Base-by-base conservation (phyloP, 1,140 invertebrate genomes). In the Neomicropteryx cornuta region DNA sequence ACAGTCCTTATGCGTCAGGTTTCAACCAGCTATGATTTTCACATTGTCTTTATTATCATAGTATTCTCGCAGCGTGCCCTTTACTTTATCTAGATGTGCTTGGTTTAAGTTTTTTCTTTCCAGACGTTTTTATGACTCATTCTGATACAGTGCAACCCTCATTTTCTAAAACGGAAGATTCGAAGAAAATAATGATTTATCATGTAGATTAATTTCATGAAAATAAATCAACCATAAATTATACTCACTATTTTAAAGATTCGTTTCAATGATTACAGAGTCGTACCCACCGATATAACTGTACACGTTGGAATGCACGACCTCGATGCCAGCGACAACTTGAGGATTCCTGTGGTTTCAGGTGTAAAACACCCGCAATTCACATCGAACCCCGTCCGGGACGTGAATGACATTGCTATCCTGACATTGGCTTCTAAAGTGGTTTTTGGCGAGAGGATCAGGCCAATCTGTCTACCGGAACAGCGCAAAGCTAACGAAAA, bases 401-500 rank as follows among this genome's bases (percentile, higher is more conserved):
- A 64, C 22, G 58, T 64, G 31, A 62, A 64, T 41, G 72, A 75
- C 47, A 67, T 73, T 21, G 71, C 70, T 3, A 47, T 75, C 3
- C 48, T 75, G 16, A 63, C 62, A 4, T 45, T 73, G 1, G 55
- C 62, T 16, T 50, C 47, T 11, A 58, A 50, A 41, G 16, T 64
- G 1, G 46, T 52, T 28, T 62, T 61, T 34, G 60, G 54, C 5
- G 56, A 62, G 3, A 60, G 51, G 45, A 54, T 76, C 33, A 50
- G 56, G 14, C 75, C 74, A 2, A 66, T 73, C 27, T 78, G 74
- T 41, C 52, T 78, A 11, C 70, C 72, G 21, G 48, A 43, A 42
- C 38, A 49, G 51, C 61, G 70, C 70, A 55, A 37, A 43, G 24
- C 5, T 37, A 38, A 31, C 27, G 33, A 32, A 24, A 31, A 21